Conservation (phyloP, 2,888 invertebrate species). For the Drosophila lutescens region DNA sequence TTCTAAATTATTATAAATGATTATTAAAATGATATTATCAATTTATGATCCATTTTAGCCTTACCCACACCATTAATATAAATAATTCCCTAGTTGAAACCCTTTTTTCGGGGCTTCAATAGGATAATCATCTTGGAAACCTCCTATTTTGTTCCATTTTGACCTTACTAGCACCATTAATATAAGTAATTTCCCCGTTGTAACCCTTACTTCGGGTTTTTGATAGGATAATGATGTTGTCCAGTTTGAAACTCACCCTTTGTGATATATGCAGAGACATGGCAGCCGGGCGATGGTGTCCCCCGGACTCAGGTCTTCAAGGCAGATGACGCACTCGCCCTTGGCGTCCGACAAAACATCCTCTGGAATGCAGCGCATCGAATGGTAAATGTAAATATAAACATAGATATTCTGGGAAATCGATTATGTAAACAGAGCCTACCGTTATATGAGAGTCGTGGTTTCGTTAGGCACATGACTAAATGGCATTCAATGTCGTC, state of each 20-base stretch:
- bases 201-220: too few species aligned
- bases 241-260: slow-evolving; percentile 87
- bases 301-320: slow-evolving; percentile 97
- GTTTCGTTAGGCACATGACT: slow-evolving; percentile 99
- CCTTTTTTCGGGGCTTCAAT: too few species aligned
- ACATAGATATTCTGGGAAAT: neutral
- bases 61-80: too few species aligned
- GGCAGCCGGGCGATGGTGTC: slow-evolving; percentile 99
- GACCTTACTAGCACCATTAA: too few species aligned
- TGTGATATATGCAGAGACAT: slow-evolving; percentile 99
- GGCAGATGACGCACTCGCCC: slow-evolving; percentile 99
- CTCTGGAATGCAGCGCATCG: slow-evolving; percentile 88
- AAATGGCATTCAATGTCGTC: slow-evolving; percentile 99
- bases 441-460: slow-evolving; percentile 99
- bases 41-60: too few species aligned
- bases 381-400: neutral
- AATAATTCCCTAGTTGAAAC: too few species aligned
- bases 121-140: neutral
- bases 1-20: too few species aligned
- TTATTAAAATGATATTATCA: too few species aligned
- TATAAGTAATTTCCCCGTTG: too few species aligned
- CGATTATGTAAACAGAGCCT: slow-evolving; percentile 63
- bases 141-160: too few species aligned
- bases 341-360: slow-evolving; percentile 97
- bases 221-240: neutral